Evolutionary conservation across 2,888 invertebrate genomes (phyloP).

Genomic region (Ichneumoninae sp.): DNA sequence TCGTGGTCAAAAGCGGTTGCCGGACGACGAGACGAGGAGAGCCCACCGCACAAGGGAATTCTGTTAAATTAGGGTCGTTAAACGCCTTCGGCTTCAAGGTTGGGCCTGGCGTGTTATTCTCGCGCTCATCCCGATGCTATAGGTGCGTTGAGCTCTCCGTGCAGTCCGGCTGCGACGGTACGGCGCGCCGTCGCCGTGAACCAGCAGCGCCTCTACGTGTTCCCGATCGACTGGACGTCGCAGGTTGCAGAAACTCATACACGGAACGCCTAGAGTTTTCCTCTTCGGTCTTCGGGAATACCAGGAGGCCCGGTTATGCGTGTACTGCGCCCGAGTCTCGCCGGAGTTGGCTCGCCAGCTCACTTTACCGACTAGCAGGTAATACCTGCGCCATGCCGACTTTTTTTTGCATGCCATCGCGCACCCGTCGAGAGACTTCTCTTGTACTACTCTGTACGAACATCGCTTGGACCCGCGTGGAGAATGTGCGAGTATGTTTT

Average conservation of each 20-base stretch:
- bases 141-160: slow-evolving; percentile 43
- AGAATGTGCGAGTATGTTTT: neutral
- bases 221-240: slow-evolving; percentile 47
- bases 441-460: neutral
- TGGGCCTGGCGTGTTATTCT: slow-evolving; percentile 58
- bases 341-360: slow-evolving; percentile 19
- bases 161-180: slow-evolving; percentile 42
- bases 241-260: slow-evolving; percentile 38
- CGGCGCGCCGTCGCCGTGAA: slow-evolving; percentile 20
- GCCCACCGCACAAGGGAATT: slow-evolving; percentile 45
- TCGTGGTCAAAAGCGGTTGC: slow-evolving; percentile 52
- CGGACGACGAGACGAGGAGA: slow-evolving; percentile 25
- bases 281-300: slow-evolving; percentile 8
- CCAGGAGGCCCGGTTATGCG: neutral
- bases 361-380: slow-evolving; percentile 28
- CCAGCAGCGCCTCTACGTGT: slow-evolving; percentile 30
- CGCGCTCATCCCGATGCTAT: slow-evolving; percentile 43
- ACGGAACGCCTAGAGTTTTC: slow-evolving; percentile 8
- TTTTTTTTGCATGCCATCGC: slow-evolving; percentile 14
- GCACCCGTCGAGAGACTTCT: neutral
- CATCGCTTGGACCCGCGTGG: neutral
- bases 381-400: slow-evolving; percentile 19
- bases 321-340: slow-evolving; percentile 46
- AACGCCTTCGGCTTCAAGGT: slow-evolving; percentile 67
- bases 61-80: slow-evolving; percentile 68